phyloP scores from a whole-genome alignment of 2,888 invertebrate species.

The Elysia crispata region DNA sequence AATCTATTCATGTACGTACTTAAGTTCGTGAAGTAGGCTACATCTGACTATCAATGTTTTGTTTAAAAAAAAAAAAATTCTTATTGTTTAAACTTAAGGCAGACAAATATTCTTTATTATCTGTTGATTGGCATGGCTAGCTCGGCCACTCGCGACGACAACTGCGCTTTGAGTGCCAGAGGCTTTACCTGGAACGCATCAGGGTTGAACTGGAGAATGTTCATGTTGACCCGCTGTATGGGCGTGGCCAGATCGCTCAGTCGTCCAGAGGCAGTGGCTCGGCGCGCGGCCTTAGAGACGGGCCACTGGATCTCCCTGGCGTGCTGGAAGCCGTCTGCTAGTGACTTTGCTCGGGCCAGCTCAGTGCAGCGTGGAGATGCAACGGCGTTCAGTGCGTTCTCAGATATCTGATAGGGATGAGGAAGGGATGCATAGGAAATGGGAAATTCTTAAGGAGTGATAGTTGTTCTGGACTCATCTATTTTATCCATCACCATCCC shows the following conservation, averaged over 20 bases:
- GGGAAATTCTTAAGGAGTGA: no score
- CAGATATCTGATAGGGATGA: slow-evolving; percentile 67
- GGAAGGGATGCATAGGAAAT: no score
- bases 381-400: slow-evolving; percentile 64
- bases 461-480: no score
- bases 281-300: slow-evolving; percentile 64
- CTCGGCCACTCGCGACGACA: slow-evolving; percentile 63
- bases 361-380: slow-evolving; percentile 67
- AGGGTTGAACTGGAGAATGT: slow-evolving; percentile 74
- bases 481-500: no score
- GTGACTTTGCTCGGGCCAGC: slow-evolving; percentile 66
- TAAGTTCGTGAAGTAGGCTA: no score
- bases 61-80: no score
- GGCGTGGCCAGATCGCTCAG: slow-evolving; percentile 66
- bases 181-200: slow-evolving; percentile 72
- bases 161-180: slow-evolving; percentile 68
- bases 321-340: slow-evolving; percentile 66
- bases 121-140: slow-evolving; percentile 67
- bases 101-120: no score
- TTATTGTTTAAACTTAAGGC: no score
- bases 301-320: slow-evolving; percentile 68
- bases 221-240: slow-evolving; percentile 71
- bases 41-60: no score
- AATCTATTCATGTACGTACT: no score
- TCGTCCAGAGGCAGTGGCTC: slow-evolving; percentile 59